Evolutionary conservation across 2,888 invertebrate species (phyloP), one percentile per base, ranked within the genome.

Genomic region (Automeris io): DNA sequence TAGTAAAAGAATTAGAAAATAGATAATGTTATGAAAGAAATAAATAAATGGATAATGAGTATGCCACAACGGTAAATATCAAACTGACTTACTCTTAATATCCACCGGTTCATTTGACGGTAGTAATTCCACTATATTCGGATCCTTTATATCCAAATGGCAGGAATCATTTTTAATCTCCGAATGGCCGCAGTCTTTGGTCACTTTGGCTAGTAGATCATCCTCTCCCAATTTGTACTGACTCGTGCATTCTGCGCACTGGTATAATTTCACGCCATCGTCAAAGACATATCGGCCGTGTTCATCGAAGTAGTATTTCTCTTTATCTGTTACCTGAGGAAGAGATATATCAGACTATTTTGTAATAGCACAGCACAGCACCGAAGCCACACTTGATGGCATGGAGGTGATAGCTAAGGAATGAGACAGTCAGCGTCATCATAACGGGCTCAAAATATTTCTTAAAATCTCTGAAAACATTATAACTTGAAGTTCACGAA

Each of bases 111-210:
- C 50, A 2, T 43, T 39, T 5, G 50, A 39, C 0, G 80, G 81
- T 31, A 75, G 36, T 1, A 70, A 43, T n/a, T 50, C 49, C 0
- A 47, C 43, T 9, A 57, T 51, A 12, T 45, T 51, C 0, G 51
- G 46, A 33, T 74, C 61, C 12, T 49, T 60, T 1, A 72, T 44
- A 3, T 46, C 41, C 54, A 62, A 45, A 7, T 41, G 47, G 42
- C 81, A 81, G 0, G 57, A 22, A 1, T 47, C 42, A 7, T 58
- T 63, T 0, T 40, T 12, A 2, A 2, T 35, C 8, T 63, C 61
- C 0, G 70, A 61, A 32, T 77, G 77, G 0, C 73, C 73, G 33
- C 77, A 75, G 43, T 78, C 75, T 7, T 55, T 41, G 0, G 61
- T 57, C 2, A 55, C 43, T 42, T 66, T 69, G 4, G 41, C 34